Evolutionary conservation across 2,888 invertebrate genomes (phyloP), one percentile per base, ranked within the genome.

Genomic region (Orgyia antiqua): DNA sequence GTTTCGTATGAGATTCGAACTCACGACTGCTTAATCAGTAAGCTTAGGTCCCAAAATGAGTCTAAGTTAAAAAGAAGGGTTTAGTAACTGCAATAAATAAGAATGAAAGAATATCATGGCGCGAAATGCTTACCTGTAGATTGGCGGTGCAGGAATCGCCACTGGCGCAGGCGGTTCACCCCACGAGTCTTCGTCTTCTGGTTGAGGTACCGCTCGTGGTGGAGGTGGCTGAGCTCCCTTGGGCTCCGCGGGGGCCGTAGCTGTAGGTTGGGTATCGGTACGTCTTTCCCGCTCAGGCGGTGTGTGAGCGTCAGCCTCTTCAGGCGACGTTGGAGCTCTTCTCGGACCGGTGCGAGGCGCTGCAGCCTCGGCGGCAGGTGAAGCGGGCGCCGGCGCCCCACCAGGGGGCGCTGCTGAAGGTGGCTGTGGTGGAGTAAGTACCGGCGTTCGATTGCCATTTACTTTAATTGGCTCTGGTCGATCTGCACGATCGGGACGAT

Each of bases 221-320:
- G 38, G 95, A 88, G 63, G 94, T 80, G 56, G 94, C 88, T 87
- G 93, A 87, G 93, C 49, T 87, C 92, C 59, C 83, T 89, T 47
- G 74, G 92, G 80, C 89, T 93, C 55, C 87, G 89, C 65, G 48
- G 88, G 75, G 42, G 82, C 60, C 0, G 75, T 62, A 7, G 75
- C 77, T 2, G 74, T 75, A 54, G 63, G 77, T 39, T 77, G 79
- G 12, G 76, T 61, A 29, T 83, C 79, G 1, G 77, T 73, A 31
- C 82, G 74, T 17, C 76, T 53, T 33, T 82, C 80, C 10, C 80
- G 70, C 19, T 82, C 82, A 2, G 64, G 72, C 5, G 79, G 80
- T 8, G 76, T 70, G 52, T 83, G 82, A 8, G 80, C 74, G 48
- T 78, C 82, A 9, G 83, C 86, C 36, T 78, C 76, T 36, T 80